phyloP scores from a whole-genome alignment of 35 echinoderm and acorn worm species.

The Acanthaster planci region DNA sequence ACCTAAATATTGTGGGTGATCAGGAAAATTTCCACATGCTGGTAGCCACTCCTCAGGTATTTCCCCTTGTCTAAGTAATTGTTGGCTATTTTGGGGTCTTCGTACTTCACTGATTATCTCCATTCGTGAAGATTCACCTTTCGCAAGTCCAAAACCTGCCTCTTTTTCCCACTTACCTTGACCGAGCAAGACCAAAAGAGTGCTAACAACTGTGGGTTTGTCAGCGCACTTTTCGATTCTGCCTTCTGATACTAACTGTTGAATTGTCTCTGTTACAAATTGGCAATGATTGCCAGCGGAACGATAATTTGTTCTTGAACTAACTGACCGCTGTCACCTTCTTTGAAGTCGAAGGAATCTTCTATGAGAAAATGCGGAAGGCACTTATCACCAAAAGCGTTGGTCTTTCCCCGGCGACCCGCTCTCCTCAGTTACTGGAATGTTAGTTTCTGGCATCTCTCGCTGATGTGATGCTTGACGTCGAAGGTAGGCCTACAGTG shows the following conservation, averaged over 20 bases:
- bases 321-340: not conserved
- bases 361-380: not conserved
- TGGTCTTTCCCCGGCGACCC: not conserved
- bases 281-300: not conserved
- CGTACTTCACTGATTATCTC: slow-evolving; percentile 18
- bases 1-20: slow-evolving; percentile 17
- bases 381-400: not conserved
- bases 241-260: not conserved
- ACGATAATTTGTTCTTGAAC: not conserved
- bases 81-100: not conserved
- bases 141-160: slow-evolving; percentile 28
- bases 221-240: not conserved
- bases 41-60: slow-evolving; percentile 38
- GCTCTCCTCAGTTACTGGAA: not conserved
- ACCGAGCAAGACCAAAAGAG: slow-evolving; percentile 38
- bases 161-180: slow-evolving; percentile 25
- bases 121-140: not conserved
- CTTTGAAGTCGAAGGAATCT: too few species aligned
- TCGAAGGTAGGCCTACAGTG: not conserved
- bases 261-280: not conserved
- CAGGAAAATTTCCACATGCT: slow-evolving; percentile 46
- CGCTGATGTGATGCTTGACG: not conserved
- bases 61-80: not conserved
- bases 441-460: not conserved
- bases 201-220: not conserved